A percentile compares a stretch with the other conserved stretches of the same genome.
These are phyloP conservation scores for Spilosoma lubricipeda DNA, from an alignment of 2,888 invertebrate genomes.

Conservation along the genomic window DNA sequence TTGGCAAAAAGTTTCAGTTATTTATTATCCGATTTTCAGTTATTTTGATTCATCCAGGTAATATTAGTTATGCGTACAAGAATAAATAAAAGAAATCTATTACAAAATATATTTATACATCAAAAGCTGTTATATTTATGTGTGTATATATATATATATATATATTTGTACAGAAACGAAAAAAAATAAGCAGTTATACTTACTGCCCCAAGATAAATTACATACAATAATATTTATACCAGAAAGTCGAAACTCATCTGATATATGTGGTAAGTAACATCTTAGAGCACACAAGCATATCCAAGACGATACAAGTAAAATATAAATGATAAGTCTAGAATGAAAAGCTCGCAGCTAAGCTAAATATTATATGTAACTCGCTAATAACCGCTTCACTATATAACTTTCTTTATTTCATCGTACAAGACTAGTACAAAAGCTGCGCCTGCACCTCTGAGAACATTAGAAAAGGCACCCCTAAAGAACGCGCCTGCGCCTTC, in stretches of 20 bases:
- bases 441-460: slow-evolving; percentile 96
- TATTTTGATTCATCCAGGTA: no score
- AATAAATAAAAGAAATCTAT: no score
- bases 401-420: slow-evolving; percentile 92
- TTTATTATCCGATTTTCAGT: no score
- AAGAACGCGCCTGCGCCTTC: slow-evolving; percentile 96
- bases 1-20: no score
- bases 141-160: no score
- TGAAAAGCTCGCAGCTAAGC: not conserved
- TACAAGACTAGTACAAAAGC: slow-evolving; percentile 96
- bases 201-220: slow-evolving; percentile 8
- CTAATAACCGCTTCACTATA: slow-evolving; percentile 62
- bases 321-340: slow-evolving; percentile 6
- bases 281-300: not conserved
- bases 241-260: slow-evolving; percentile 7
- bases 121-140: no score
- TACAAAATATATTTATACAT: no score
- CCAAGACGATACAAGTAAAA: not conserved
- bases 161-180: slow-evolving; percentile 18
- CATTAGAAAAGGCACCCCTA: slow-evolving; percentile 98
- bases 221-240: slow-evolving; percentile 7
- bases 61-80: no score
- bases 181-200: slow-evolving; percentile 16
- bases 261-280: slow-evolving; percentile 2
- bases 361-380: not conserved